Base-by-base conservation (phyloP, 2,797 vertebrate species). In the Sebastolobus altivelis region DNA sequence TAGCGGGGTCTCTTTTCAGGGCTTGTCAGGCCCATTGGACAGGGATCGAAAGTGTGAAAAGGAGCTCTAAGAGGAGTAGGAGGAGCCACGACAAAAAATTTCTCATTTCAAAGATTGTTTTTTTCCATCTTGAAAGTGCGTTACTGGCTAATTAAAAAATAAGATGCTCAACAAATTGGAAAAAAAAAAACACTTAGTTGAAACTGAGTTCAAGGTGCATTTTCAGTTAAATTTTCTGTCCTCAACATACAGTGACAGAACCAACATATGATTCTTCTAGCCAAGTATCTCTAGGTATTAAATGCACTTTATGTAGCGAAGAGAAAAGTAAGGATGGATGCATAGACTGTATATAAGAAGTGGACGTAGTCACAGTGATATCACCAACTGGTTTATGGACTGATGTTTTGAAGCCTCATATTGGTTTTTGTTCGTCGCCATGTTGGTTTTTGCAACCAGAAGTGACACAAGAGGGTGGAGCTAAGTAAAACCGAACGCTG, bases 1-100 rank as follows among this genome's bases (percentile, higher is more conserved):
- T 94, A 92, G 86, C 82, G 1, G 79, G 75, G 79, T 81, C 83
- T 91, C 89, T 92, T 93, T 94, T 91, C 82, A 87, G 88, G 84
- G 84, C 81, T 86, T 89, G 93, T 95, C 91, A 89, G 87, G 70
- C 56, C 72, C 85, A 77, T 75, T 89, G 89, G 90, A 86, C 82
- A 87, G 83, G 69, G 87, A 87, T 89, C 35, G 40, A 91, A 89
- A 85, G 69, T 61, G 58, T 81, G 84, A 86, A 88, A 83, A 70
- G 88, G 77, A 83, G 49, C 72, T 77, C 46, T 46, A 62, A 75
- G 85, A 87, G 77, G 35, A 87, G 56, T 11, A 66, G 68, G 73
- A 54, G 35, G 72, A 82, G 62, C 31, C 9, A 29, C 11, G 25
- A 25, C 31, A 31, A 31, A 31, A 31, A 31, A 52, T 67, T 31